Base-by-base conservation (phyloP, 2,888 invertebrate genomes). In the Nephrotoma guestfalica region DNA sequence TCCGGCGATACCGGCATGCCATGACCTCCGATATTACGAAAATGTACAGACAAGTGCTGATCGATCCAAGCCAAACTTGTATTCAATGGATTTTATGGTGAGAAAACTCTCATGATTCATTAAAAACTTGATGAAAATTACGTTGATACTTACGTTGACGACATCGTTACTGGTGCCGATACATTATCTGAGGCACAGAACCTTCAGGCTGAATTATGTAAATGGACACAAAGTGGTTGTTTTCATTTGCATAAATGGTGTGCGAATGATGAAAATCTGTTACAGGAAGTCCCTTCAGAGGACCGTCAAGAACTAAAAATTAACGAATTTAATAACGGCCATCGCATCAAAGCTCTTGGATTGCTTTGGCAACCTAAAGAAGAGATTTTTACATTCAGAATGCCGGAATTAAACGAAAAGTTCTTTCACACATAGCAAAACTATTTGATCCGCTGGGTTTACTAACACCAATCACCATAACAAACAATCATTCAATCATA, bases 91-190 rank as follows among this genome's bases (percentile, higher is more conserved):
- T 88, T 15, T 86, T 87, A 86, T 87, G 87, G 51, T 15, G 88
- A 9, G 43, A 84, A 9, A 51, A 86, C 30, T 30, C 85, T 3
- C 30, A 86, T 9, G 42, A 51, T 1, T 43, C 86, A 45, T 43
- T 88, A 18, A 11, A 86, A 83, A 87, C 43, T 45, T 13, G 87
- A 87, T 47, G 88, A 88, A 87, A 30, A 41, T 9, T 4, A 51
- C 18, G n/a, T n/a, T n/a, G 87, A 86, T 85, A 87, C 88, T 86
- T 88, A 88, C 42, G 88, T 88, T 7, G 88, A 88, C 86, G 88
- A 88, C 51, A 18, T 85, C 4, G 86, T 88, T 47, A 87, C 87
- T 30, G 87, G 87, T 2, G 86, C 86, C 18, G 51, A 88, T 83
- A 84, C 15, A 41, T 86, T 86, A 41, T 9, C 13, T 2, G 85